Evolutionary conservation across 2,797 vertebrate genomes (phyloP).

Genomic region (Oreortyx pictus): DNA sequence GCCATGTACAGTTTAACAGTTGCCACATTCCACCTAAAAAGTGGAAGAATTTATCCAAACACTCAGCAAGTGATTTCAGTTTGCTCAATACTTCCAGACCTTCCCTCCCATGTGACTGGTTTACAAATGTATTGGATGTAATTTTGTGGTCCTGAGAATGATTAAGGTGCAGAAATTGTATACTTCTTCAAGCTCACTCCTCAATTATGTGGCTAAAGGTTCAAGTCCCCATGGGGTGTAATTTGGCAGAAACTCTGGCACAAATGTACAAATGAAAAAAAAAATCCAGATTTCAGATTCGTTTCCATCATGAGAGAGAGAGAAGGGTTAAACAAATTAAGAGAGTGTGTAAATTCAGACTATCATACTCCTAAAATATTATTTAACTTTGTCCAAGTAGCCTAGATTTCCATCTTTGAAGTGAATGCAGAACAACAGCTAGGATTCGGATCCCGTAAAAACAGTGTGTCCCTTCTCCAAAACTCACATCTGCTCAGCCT

Average conservation of each 20-base stretch:
- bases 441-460: neutral
- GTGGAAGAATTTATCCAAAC: slow-evolving; percentile 45
- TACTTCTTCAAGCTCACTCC: neutral
- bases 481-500: neutral
- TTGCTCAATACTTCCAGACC: slow-evolving; percentile 7
- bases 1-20: slow-evolving; percentile 12
- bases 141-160: neutral
- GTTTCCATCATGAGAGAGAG: neutral
- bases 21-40: slow-evolving; percentile 50
- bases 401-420: neutral
- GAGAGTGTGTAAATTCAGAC: neutral
- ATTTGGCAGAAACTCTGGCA: slow-evolving; percentile 5
- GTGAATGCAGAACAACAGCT: neutral
- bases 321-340: neutral
- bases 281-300: neutral
- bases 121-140: neutral
- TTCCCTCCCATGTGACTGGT: neutral
- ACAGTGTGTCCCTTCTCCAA: neutral
- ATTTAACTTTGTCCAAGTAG: neutral
- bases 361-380: neutral
- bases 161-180: neutral
- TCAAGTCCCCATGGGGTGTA: neutral
- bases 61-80: slow-evolving; percentile 1
- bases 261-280: neutral
- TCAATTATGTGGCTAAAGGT: neutral